Percentiles rank a stretch among this genome's conserved stretches.
Conservation (phyloP, 2,888 invertebrate genomes). For the Drosophila percnosoma region DNA sequence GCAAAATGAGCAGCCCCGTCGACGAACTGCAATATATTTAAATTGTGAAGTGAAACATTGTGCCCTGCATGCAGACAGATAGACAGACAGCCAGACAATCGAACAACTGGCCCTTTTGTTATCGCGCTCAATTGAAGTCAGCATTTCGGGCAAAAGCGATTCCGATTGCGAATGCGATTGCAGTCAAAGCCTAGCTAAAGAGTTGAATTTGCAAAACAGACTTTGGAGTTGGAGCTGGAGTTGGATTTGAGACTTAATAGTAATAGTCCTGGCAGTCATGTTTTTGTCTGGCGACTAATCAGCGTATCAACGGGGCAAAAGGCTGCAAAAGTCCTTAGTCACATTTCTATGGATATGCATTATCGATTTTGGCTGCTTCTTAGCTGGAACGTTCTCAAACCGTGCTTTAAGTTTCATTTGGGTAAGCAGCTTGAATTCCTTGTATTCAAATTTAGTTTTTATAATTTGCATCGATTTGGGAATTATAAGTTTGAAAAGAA, state of each 20-base stretch:
- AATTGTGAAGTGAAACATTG: slow-evolving; percentile 27
- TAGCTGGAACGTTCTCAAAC: not conserved
- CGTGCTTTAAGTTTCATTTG: not conserved
- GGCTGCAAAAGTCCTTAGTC: slow-evolving; percentile 5
- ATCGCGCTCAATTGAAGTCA: slow-evolving; percentile 56
- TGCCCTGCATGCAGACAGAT: slow-evolving; percentile 3
- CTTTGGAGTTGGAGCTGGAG: not conserved
- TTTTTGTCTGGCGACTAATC: slow-evolving; percentile 34
- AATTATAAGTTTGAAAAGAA: not conserved
- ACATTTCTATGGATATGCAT: slow-evolving; percentile 24
- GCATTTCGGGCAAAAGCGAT: slow-evolving; percentile 19
- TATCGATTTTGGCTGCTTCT: slow-evolving; percentile 35
- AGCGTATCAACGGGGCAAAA: slow-evolving; percentile 12
- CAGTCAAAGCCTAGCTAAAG: slow-evolving; percentile 12
- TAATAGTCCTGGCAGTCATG: not conserved
- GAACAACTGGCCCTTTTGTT: slow-evolving; percentile 44
- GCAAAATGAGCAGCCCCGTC: slow-evolving; percentile 58
- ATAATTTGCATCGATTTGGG: not conserved
- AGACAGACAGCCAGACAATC: slow-evolving; percentile 27
- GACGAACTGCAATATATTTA: slow-evolving; percentile 39
- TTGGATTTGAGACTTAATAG: not conserved
- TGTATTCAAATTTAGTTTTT: not conserved
- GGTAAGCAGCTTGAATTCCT: not conserved
- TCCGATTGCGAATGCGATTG: slow-evolving; percentile 1
- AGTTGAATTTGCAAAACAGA: not conserved